Evolutionary conservation across 1,140 invertebrate genomes (phyloP), one percentile per base, ranked within the genome.

Genomic region (Ectropis grisescens): DNA sequence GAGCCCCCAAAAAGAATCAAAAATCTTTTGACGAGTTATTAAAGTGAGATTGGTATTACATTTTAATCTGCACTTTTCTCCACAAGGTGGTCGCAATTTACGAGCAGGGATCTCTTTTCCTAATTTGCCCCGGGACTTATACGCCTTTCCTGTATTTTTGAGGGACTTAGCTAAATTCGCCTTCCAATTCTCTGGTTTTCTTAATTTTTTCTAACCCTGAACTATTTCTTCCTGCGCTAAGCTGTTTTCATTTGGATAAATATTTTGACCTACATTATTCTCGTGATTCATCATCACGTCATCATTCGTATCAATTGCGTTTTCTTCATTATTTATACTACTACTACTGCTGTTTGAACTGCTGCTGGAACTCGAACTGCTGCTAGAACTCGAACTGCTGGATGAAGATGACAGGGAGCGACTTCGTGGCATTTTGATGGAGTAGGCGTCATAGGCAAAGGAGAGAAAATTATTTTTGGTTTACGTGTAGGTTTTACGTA

Each of bases 31-130:
- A 11, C 51, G 32, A 5, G 14, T n/a, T 5, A 14, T 29, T 29
- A 25, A 11, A 11, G 33, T 19, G 7, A 54, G 7, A 8, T 38
- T 46, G 3, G 1, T 22, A 7, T 15, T 42, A 15, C 49, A 55
- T 41, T 41, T 41, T n/a, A 52, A 13, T 2, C 42, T 28, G 25
- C 54, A 60, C 37, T 43, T 41, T 23, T 47, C 29, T 15, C 48
- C 30, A 29, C 43, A 58, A 4, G 41, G 51, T 23, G 41, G 43
- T 40, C 37, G 13, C 13, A 58, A 13, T 43, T 39, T 41, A n/a
- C 43, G 10, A 11, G 7, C 50, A n/a, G 33, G 13, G 3, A 54
- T 13, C 12, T 16, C 12, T 55, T 58, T 61, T 19, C 36, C 36
- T 10, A 15, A 19, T 33, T 54, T 53, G 4, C n/a, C n/a, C 33